phyloP scores from a whole-genome alignment of 1,140 invertebrate genomes.

The Stegodyphus dumicola region DNA sequence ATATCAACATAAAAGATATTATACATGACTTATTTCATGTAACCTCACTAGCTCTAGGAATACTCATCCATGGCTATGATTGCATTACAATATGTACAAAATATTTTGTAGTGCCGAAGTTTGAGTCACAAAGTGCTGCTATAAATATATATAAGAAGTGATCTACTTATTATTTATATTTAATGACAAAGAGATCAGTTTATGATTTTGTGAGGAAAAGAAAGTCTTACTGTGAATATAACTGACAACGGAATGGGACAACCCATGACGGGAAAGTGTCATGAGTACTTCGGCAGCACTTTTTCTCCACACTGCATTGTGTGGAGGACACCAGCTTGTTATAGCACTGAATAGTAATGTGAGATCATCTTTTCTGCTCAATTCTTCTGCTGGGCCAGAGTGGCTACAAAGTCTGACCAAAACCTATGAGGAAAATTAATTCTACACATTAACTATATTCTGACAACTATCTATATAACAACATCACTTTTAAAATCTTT shows the following conservation, averaged over 20 bases:
- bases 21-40: no score
- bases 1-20: no score
- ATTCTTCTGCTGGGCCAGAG: conserved; percentile 91
- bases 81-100: no score
- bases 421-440: conserved; percentile 74
- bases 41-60: no score
- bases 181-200: no score
- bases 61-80: no score
- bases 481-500: neutral
- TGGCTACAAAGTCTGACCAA: conserved; percentile 93
- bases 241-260: conserved; percentile 90
- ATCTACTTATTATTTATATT: no score
- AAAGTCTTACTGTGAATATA: conserved; percentile 92
- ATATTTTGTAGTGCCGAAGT: no score
- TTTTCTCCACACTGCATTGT: conserved; percentile 96
- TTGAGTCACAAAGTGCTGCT: no score
- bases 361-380: conserved; percentile 96
- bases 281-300: conserved; percentile 96
- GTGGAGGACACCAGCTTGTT: conserved; percentile 90
- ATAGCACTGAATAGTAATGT: conserved; percentile 95
- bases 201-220: neutral
- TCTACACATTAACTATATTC: neutral
- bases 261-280: conserved; percentile 92
- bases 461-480: neutral
- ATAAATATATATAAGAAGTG: no score